phyloP scores from a whole-genome alignment of 1,140 invertebrate species.

The Dreissena polymorpha region DNA sequence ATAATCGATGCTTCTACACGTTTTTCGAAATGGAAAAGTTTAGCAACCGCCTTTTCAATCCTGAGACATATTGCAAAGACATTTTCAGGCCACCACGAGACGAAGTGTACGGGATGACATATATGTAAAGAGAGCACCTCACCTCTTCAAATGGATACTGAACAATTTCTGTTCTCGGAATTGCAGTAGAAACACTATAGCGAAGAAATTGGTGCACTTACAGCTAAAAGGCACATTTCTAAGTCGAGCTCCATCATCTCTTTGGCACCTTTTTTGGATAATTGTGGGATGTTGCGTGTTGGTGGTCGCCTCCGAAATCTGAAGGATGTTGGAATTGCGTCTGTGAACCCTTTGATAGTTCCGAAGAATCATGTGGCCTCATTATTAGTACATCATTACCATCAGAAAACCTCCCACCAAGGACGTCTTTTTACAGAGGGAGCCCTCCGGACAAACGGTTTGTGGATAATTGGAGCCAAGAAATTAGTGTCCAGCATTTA shows the following conservation, averaged over 20 bases:
- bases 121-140: constrained; percentile 3
- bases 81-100: neutral
- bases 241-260: constrained; percentile 5
- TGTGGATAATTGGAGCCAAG: constrained; percentile 60
- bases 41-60: neutral
- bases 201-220: neutral
- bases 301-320: constrained; percentile 7
- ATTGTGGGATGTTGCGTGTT: constrained; percentile 4
- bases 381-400: constrained; percentile 52
- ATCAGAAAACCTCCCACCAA: no score
- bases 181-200: neutral
- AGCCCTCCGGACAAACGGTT: no score
- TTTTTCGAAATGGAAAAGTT: neutral
- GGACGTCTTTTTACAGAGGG: no score
- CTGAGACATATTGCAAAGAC: constrained; percentile 12
- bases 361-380: constrained; percentile 52
- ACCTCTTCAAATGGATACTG: constrained; percentile 4
- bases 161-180: neutral
- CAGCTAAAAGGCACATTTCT: neutral
- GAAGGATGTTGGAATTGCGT: neutral
- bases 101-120: constrained; percentile 3
- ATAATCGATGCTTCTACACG: neutral
- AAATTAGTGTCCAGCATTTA: constrained; percentile 43
- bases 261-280: constrained; percentile 1
- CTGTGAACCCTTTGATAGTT: constrained; percentile 58